Evolutionary conservation across 2,888 invertebrate species (phyloP), one percentile per base, ranked within the genome.

Genomic region (Dryobotodes eremita): DNA sequence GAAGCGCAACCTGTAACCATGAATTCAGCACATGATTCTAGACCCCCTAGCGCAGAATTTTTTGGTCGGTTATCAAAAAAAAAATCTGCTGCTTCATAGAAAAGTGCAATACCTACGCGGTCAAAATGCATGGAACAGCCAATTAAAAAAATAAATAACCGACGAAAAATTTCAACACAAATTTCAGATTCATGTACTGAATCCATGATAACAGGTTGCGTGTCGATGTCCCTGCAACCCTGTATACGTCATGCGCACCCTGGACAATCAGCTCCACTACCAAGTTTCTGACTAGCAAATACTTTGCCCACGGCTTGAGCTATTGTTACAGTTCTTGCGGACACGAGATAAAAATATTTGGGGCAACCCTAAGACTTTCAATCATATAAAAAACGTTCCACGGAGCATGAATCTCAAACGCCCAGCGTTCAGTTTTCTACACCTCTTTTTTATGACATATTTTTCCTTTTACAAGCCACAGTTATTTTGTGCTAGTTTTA

Each of bases 401-500:
- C 70, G 57, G 20, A 65, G 55, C 48, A 81, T 53, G 70, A 65
- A 61, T 64, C 31, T 31, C 48, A 50, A 59, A 73, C 20, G 15
- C 7, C n/a, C 15, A 36, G 69, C 64, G 46, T 26, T 36, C 64
- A 69, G 62, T 65, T 59, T 50, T 79, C 26, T 65, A 69, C 80
- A 48, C 26, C 46, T 65, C 53, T 36, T 71, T 80, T 84, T 23
- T 64, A 76, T 80, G 80, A 87, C 80, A 83, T 69, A 83, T 74
- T 83, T 87, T 76, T 85, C 85, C 57, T 55, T 46, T 57, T 42
- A 65, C 59, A n/a, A 42, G 36, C 59, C 50, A 71, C 59, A 70
- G 84, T 79, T 79, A 84, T 79, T 73, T 74, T 26, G 71, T 76
- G 36, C 71, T 57, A 68, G 73, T 74, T 79, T 85, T 55, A 20